Evolutionary conservation across 1,140 invertebrate species (phyloP), one percentile per base, ranked within the genome.

Genomic region (Drosophila melanica): DNA sequence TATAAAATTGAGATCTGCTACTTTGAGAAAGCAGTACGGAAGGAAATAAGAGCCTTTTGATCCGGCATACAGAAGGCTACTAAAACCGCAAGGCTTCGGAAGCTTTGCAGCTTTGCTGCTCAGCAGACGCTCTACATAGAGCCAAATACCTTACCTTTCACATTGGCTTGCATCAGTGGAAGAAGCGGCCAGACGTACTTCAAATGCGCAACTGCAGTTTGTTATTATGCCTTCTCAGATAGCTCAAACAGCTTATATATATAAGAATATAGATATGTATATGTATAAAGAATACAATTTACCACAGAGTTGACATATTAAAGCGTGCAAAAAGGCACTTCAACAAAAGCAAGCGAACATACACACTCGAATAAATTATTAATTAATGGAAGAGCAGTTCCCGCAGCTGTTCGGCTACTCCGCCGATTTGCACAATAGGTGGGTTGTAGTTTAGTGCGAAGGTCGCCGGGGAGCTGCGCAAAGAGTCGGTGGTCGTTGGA

Each of bases 361-460:
- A 58, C 47, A 64, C 62, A 59, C 39, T 62, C 30, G 76, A 70
- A 82, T 87, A 79, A 87, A 87, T 86, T 72, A 80, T 87, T 86
- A 86, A 86, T 86, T 86, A 87, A 87, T 86, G 82, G 79, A 79
- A 76, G 81, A 81, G 54, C 81, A 87, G 81, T 87, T 78, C 62
- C 75, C 66, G 47, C 14, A 51, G 23, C 41, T 35, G 50, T 18
- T 18, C 11, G 27, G 54, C 39, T 54, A 6, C 30, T 33, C 30
- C 30, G 7, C 6, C 30, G 30, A 16, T 62, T 48, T 44, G 33
- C 65, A 63, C 66, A 51, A 60, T 69, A 54, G 51, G n/a, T 60
- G 20, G 62, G n/a, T 48, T 50, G 45, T 59, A 45, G 54, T 67
- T 45, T 55, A 67, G 11, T 45, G 47, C 58, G 66, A 62, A 69